Evolutionary conservation across 2,888 invertebrate species (phyloP), one percentile per base, ranked within the genome.

Genomic region (Drosophila buzzatii): DNA sequence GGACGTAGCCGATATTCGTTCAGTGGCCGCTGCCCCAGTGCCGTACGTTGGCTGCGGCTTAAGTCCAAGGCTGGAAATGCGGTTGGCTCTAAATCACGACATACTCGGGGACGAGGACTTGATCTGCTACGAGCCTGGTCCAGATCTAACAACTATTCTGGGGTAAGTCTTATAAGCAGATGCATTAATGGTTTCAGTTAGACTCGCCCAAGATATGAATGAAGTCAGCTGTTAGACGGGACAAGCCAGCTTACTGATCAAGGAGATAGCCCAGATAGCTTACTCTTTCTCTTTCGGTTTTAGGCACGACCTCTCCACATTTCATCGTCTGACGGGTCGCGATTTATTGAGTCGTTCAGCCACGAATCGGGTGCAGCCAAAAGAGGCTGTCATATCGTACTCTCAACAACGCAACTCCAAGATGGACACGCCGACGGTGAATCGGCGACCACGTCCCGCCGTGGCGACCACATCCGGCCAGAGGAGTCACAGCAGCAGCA

Each of bases 21-120:
- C 74, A 47, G 69, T 10, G 76, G 82, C n/a, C 73, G 85, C 66
- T 91, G 90, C 68, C 88, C 85, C 74, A 78, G 61, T 41, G 81
- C 86, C 78, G 73, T 82, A 74, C 85, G 85, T 72, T 92, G 92
- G 92, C 74, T 92, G 91, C 90, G 92, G 91, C 72, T 94, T 95
- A 94, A 95, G 94, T 93, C 95, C 95, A 90, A 95, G 95, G 84
- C 94, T 95, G 93, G 95, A 95, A 94, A 95, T 95, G 95, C 94
- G 95, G 68, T 93, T 95, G 91, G 95, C 95, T 14, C 93, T 95
- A 93, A 93, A 93, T 91, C 93, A 94, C 93, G 93, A 94, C 93
- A 93, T 94, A 90, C 91, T 94, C 94, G 91, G 94, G 93, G 93
- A 94, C 93, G 93, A 93, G 92, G 93, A 93, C 90, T 93, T 93